phyloP scores from a whole-genome alignment of 2,888 invertebrate genomes.

The Gnatocerus cornutus region DNA sequence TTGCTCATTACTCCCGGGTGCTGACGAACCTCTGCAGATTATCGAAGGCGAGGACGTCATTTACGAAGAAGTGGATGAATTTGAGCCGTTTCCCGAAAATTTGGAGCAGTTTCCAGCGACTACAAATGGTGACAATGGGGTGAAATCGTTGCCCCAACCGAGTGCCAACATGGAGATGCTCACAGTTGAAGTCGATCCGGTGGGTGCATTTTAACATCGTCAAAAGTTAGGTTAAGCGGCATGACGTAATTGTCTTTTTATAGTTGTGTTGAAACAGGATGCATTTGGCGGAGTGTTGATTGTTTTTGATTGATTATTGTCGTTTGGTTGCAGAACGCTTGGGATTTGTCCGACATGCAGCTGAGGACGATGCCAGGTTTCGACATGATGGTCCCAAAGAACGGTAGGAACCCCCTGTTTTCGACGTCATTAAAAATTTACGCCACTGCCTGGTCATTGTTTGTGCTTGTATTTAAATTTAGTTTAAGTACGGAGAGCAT shows the following conservation, averaged over 20 bases:
- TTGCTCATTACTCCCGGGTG: constrained; percentile 81
- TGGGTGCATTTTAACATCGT: constrained; percentile 63
- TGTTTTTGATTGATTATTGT: constrained; percentile 24
- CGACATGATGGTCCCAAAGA: constrained; percentile 74
- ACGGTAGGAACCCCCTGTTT: constrained; percentile 21
- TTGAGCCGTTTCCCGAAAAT: constrained; percentile 51
- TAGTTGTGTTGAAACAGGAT: constrained; percentile 10
- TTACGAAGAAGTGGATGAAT: constrained; percentile 67
- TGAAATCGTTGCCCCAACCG: constrained; percentile 65
- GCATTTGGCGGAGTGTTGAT: constrained; percentile 2
- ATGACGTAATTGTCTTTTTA: constrained; percentile 34
- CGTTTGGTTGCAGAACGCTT: constrained; percentile 65
- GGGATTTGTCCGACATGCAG: constrained; percentile 71
- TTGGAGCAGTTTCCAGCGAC: constrained; percentile 45
- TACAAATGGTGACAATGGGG: constrained; percentile 56
- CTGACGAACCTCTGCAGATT: constrained; percentile 71
- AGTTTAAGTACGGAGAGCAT: constrained; percentile 42
- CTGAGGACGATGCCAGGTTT: constrained; percentile 74
- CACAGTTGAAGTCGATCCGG: constrained; percentile 81
- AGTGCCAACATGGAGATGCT: constrained; percentile 66
- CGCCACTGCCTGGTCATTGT: constrained; percentile 5
- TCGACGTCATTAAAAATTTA: no score
- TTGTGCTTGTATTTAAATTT: constrained; percentile 29
- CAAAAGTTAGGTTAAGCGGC: constrained; percentile 23
- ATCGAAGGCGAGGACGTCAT: constrained; percentile 79